phyloP scores from a whole-genome alignment of 92 coral and sea anemone genomes.

The Zoanthus gigantus region DNA sequence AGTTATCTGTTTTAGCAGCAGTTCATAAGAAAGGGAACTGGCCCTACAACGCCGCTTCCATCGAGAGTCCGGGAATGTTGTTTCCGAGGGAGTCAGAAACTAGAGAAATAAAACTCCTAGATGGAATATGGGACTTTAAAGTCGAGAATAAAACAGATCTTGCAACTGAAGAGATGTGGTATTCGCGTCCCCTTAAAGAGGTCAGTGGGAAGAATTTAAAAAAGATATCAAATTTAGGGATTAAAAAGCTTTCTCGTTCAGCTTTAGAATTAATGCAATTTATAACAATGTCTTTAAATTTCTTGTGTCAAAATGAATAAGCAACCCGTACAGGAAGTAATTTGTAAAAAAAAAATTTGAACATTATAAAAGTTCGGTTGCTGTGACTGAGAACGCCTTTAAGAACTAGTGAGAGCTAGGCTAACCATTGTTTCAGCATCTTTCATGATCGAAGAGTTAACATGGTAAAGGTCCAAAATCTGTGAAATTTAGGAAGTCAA shows the following conservation, averaged over 20 bases:
- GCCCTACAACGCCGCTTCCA: not conserved
- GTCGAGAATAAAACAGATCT: constrained; percentile 61
- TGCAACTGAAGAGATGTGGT: constrained; percentile 85
- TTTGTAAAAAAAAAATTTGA: too few relatives aligned
- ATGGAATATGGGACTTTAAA: constrained; percentile 88
- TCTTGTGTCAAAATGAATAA: not conserved
- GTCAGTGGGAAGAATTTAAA: constrained; percentile 34
- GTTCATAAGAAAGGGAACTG: constrained; percentile 2
- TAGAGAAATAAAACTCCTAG: constrained; percentile 76
- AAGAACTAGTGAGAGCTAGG: too few relatives aligned
- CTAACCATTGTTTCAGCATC: too few relatives aligned
- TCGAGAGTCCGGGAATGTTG: constrained; percentile 58
- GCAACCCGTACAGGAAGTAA: not conserved
- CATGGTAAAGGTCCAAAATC: too few relatives aligned
- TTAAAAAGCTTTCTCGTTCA: not conserved
- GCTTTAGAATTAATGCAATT: not conserved
- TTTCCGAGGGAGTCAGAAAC: constrained; percentile 87
- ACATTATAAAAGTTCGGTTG: too few relatives aligned
- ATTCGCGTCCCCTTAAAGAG: constrained; percentile 67
- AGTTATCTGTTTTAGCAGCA: not conserved
- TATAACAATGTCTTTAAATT: not conserved
- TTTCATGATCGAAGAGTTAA: too few relatives aligned
- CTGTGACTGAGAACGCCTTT: too few relatives aligned
- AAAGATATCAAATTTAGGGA: not conserved
- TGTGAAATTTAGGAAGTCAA: too few relatives aligned